Evolutionary conservation across 2,113 vertebrate species (phyloP).

Genomic region (Amazona vittata): DNA sequence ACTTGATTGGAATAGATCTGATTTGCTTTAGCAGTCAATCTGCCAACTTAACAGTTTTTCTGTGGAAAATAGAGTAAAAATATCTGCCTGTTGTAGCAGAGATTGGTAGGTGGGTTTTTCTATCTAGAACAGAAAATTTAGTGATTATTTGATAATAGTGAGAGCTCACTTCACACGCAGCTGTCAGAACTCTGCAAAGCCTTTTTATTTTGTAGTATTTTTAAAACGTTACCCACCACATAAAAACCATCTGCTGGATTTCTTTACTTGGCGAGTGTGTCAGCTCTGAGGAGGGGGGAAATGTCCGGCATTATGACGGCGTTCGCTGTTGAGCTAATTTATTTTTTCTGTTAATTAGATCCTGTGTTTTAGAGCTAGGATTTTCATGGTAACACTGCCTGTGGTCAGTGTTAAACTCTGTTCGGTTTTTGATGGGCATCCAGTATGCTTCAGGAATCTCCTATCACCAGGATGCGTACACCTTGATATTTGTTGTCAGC

Average conservation of each 20-base stretch:
- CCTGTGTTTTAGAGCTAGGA: neutral
- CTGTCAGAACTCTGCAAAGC: slow-evolving; percentile 24
- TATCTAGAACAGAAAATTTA: slow-evolving; percentile 31
- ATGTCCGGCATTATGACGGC: neutral
- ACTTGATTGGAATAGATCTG: slow-evolving; percentile 28
- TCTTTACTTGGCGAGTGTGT: neutral
- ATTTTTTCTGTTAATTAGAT: neutral
- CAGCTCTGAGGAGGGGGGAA: neutral
- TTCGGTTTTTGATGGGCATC: neutral
- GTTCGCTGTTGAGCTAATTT: neutral
- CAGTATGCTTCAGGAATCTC: neutral
- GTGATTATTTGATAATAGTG: slow-evolving; percentile 8
- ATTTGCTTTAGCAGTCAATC: slow-evolving; percentile 49
- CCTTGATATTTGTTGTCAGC: neutral
- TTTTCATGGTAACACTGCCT: neutral
- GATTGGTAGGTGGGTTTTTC: slow-evolving; percentile 51
- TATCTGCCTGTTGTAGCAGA: slow-evolving; percentile 28
- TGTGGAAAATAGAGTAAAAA: slow-evolving; percentile 53
- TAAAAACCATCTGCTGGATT: neutral
- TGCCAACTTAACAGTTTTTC: slow-evolving; percentile 54
- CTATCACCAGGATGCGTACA: neutral
- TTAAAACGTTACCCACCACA: neutral
- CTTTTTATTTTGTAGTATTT: slow-evolving; percentile 37
- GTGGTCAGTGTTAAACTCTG: neutral
- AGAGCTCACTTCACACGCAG: slow-evolving; percentile 24